A percentile compares a stretch with the other conserved stretches of the same genome.
phyloP scores from a whole-genome alignment of 2,888 invertebrate genomes.

The Celastrina argiolus region DNA sequence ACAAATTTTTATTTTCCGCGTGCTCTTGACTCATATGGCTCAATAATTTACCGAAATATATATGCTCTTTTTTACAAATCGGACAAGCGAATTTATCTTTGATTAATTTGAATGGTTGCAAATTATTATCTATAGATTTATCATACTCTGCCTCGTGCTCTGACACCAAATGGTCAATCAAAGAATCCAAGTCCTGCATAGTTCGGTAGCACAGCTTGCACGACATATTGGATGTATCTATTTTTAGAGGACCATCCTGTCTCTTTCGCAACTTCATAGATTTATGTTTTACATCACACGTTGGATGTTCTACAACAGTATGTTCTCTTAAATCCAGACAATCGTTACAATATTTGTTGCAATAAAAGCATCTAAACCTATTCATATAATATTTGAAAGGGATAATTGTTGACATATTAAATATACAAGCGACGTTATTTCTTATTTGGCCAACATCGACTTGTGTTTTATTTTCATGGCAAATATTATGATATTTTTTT shows the following conservation, averaged over 20 bases:
- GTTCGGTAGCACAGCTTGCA: conserved; percentile 50
- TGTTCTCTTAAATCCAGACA: conserved; percentile 55
- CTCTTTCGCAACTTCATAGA: conserved; percentile 51
- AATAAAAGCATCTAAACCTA: conserved; percentile 62
- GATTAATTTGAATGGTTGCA: conserved; percentile 49
- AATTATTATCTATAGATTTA: conserved; percentile 42
- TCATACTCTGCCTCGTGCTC: conserved; percentile 48
- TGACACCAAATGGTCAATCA: conserved; percentile 47
- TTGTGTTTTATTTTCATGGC: conserved; percentile 39
- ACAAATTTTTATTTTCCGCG: conserved; percentile 53
- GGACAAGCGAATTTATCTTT: conserved; percentile 55
- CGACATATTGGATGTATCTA: conserved; percentile 51
- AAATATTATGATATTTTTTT: neutral
- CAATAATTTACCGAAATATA: conserved; percentile 52
- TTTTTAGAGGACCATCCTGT: conserved; percentile 54
- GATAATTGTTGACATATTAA: conserved; percentile 60
- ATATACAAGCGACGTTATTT: conserved; percentile 49
- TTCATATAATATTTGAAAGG: conserved; percentile 61
- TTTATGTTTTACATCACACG: conserved; percentile 52
- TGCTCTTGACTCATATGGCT: conserved; percentile 53
- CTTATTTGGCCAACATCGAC: conserved; percentile 45
- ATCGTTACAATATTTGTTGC: conserved; percentile 51
- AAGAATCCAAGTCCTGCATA: conserved; percentile 40
- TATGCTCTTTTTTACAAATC: conserved; percentile 45
- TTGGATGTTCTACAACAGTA: conserved; percentile 50